Base-by-base conservation (phyloP, 37 sponge, comb jelly and placozoan species). In the Haliclona indistincta region DNA sequence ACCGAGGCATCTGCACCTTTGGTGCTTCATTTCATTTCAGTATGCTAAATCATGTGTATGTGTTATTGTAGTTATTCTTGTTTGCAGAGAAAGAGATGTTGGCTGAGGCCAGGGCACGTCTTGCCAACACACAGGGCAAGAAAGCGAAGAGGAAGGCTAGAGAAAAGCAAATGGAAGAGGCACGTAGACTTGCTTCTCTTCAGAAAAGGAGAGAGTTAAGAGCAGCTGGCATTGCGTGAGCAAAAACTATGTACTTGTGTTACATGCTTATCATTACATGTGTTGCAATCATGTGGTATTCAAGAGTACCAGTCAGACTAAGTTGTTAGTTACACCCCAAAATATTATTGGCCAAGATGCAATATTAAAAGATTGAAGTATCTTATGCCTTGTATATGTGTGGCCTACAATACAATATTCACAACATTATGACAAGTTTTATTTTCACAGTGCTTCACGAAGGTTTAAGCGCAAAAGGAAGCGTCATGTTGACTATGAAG, bases 51-150 rank as follows among this genome's bases (percentile, higher is more conserved):
- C n/a, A n/a, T n/a, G n/a, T n/a, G n/a, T n/a, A n/a, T n/a, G n/a
- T n/a, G n/a, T n/a, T n/a, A n/a, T n/a, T n/a, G n/a, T n/a, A n/a
- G n/a, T n/a, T n/a, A n/a, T 68, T 65, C 38, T 43, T 43, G 4
- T 29, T 29, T 73, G 7, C 80, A 94, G 99, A 98, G 77, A 95
- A 90, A 67, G 99, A 98, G 68, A 98, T 98, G 99, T 72, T 98
- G 41, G 90, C 99, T 20, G 99, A 98, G 77, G 99, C 99, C 2
- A 70, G 99, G 41, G 99, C 99, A 13, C 78, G 99, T 34, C 82
- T 98, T 36, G 99, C 99, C 58, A 98, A 98, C 84, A 98, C 99
- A 0, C 99, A 98, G 65, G 99, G 99, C 32, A 98, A 98, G 91
- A 98, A 98, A 75, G 99, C 99, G n/a, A 98, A 98, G 74, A 73